Evolutionary conservation across 2,113 vertebrate species (phyloP).

Genomic region (Gambusia affinis): DNA sequence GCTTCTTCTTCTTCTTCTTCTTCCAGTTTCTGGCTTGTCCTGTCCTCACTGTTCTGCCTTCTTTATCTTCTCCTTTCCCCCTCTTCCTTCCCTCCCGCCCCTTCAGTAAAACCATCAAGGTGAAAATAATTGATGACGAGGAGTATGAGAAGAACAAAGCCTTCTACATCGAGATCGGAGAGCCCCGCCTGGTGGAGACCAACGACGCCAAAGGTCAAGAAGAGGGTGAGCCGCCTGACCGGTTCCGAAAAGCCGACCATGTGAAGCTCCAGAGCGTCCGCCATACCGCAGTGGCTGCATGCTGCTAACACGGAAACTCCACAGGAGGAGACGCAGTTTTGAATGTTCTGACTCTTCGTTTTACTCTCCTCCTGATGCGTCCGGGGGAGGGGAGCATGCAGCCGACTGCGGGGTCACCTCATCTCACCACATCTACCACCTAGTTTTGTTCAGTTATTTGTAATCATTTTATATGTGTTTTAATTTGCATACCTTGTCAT

Average conservation of each 20-base stretch:
- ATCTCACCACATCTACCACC: slow-evolving; percentile 76
- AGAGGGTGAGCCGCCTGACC: slow-evolving; percentile 39
- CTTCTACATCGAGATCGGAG: slow-evolving; percentile 98
- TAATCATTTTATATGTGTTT: slow-evolving; percentile 40
- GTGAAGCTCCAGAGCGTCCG: slow-evolving; percentile 13
- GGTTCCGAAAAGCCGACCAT: slow-evolving; percentile 30
- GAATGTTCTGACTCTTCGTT: not conserved
- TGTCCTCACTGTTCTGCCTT: slow-evolving; percentile 66
- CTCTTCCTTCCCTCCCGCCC: not conserved
- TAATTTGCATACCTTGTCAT: slow-evolving; percentile 61
- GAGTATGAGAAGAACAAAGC: slow-evolving; percentile 99
- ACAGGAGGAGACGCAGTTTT: slow-evolving; percentile 25
- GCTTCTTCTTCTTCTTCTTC: slow-evolving; percentile 23
- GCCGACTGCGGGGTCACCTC: slow-evolving; percentile 75
- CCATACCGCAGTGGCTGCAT: slow-evolving; percentile 41
- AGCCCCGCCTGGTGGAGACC: slow-evolving; percentile 95
- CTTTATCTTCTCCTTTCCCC: slow-evolving; percentile 9
- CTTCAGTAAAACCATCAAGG: slow-evolving; percentile 96
- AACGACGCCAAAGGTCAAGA: slow-evolving; percentile 98
- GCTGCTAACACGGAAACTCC: slow-evolving; percentile 39
- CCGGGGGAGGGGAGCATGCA: slow-evolving; percentile 64
- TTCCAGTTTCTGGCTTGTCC: slow-evolving; percentile 54
- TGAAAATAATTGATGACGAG: slow-evolving; percentile 99
- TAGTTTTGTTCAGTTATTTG: not conserved
- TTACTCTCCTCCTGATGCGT: slow-evolving; percentile 25